Percentiles rank a stretch among this genome's conserved stretches.
phyloP scores from a whole-genome alignment of 92 coral and sea anemone species.

The Paramuricea clavata region DNA sequence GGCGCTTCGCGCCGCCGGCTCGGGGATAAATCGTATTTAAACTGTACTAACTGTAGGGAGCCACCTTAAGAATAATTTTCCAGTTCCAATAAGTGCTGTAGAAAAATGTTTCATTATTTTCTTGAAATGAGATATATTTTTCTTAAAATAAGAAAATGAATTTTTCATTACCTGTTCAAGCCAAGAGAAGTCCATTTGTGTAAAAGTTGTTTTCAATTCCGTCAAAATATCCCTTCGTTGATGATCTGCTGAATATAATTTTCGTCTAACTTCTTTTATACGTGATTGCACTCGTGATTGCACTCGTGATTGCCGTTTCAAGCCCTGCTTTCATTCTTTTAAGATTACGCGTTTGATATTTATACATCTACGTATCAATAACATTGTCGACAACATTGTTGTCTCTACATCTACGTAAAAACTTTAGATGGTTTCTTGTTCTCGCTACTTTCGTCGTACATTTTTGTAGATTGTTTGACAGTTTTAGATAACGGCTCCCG shows the following conservation, averaged over 20 bases:
- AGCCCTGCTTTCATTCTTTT: background rate
- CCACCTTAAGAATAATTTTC: too few relatives aligned
- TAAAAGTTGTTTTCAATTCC: background rate
- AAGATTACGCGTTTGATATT: background rate
- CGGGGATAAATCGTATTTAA: too few relatives aligned
- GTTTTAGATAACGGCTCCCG: background rate
- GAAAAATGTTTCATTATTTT: too few relatives aligned
- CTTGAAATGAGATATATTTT: too few relatives aligned
- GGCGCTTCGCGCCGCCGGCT: too few relatives aligned
- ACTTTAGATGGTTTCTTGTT: background rate
- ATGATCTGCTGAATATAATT: background rate
- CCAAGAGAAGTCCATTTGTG: too few relatives aligned
- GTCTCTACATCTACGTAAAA: background rate
- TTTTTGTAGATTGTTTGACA: background rate
- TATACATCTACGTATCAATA: too few relatives aligned
- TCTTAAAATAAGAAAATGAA: too few relatives aligned
- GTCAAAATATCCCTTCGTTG: background rate
- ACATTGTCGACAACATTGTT: background rate
- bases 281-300: background rate
- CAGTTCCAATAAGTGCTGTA: too few relatives aligned
- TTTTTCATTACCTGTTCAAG: too few relatives aligned
- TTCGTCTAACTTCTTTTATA: background rate
- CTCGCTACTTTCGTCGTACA: background rate
- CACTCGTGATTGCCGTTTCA: background rate
- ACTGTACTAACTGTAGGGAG: too few relatives aligned